phyloP scores from a whole-genome alignment of 1,140 invertebrate species.

The Lepidurus arcticus region DNA sequence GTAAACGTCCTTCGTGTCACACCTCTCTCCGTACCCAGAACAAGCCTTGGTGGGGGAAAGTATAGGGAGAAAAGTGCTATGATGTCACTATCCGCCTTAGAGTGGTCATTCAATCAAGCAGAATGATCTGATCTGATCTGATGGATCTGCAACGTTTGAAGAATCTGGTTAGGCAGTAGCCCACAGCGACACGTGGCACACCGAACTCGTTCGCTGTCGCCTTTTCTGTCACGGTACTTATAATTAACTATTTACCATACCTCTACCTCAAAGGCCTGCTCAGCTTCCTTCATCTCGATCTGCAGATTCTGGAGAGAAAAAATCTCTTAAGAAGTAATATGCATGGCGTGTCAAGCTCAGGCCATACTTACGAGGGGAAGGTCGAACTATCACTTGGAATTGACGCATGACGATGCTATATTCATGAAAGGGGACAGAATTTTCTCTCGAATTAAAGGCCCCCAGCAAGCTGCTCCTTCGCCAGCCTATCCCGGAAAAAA shows the following conservation, averaged over 20 bases:
- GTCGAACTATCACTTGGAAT: neutral
- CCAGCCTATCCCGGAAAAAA: no score
- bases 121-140: neutral
- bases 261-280: no score
- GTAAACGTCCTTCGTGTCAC: neutral
- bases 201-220: neutral
- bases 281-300: no score
- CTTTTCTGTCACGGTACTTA: no score
- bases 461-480: no score
- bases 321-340: neutral
- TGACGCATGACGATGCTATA: no score
- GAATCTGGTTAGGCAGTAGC: neutral
- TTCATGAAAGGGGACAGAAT: no score
- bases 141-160: neutral
- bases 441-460: no score
- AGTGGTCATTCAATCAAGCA: conserved; percentile 8
- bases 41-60: neutral
- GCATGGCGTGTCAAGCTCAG: neutral
- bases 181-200: neutral
- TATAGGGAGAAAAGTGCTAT: neutral
- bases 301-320: neutral
- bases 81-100: neutral
- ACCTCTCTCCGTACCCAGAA: neutral
- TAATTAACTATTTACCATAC: no score
- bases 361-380: neutral